phyloP scores from a whole-genome alignment of 2,797 vertebrate genomes.

The Catamblyrhynchus diadema region DNA sequence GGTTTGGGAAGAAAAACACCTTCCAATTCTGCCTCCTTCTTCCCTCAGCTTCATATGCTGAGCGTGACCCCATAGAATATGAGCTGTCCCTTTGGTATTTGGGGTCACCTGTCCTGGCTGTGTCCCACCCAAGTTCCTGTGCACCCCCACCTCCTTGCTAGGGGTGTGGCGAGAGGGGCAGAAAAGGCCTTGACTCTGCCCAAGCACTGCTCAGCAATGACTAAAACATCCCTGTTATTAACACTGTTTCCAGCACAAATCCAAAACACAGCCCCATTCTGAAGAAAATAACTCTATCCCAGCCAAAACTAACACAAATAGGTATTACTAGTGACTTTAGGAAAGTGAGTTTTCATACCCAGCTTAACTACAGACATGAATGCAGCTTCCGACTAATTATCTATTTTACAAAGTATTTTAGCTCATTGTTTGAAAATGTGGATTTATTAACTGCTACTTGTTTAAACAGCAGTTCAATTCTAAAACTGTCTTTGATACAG shows the following conservation, averaged over 20 bases:
- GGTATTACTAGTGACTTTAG: not conserved
- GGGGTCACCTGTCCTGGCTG: not conserved
- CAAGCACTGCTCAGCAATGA: not conserved
- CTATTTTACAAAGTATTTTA: not conserved
- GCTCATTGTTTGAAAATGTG: not conserved
- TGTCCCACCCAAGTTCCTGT: rapidly evolving
- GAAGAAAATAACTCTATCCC: not conserved
- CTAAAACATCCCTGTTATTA: not conserved
- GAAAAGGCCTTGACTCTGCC: not conserved
- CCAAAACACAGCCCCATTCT: not conserved
- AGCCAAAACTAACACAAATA: not conserved
- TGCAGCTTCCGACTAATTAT: not conserved
- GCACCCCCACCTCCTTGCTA: rapidly evolving
- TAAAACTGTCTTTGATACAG: not conserved
- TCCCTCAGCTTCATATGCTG: not conserved
- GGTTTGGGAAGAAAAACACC: not conserved
- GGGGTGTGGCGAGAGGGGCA: rapidly evolving
- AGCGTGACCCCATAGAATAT: not conserved
- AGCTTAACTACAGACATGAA: not conserved
- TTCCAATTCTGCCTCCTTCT: rapidly evolving
- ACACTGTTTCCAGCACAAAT: not conserved
- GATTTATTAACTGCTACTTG: not conserved
- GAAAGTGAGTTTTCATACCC: not conserved
- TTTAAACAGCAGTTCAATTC: not conserved
- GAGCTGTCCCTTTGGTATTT: not conserved